Evolutionary conservation across 1,140 invertebrate genomes (phyloP).

Genomic region (Metaphire vulgaris): DNA sequence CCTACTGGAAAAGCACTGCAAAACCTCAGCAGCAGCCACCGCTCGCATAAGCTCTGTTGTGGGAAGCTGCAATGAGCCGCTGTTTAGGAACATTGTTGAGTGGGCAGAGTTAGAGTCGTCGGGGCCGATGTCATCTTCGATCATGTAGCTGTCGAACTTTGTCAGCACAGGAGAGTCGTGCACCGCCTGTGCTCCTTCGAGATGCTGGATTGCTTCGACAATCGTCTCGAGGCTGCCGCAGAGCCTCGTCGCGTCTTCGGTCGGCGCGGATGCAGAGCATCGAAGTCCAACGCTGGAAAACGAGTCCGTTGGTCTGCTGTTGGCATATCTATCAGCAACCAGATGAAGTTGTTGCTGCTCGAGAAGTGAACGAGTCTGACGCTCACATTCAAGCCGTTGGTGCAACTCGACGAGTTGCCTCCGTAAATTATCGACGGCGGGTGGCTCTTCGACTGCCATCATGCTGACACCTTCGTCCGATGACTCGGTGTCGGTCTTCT

Average conservation of each 20-base stretch:
- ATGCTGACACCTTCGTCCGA: constrained; percentile 52
- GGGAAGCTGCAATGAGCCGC: neutral
- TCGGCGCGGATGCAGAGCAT: neutral
- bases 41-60: neutral
- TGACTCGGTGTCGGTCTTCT: constrained; percentile 64
- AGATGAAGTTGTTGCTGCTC: constrained; percentile 58
- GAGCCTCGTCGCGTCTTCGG: neutral
- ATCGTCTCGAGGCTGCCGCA: constrained; percentile 93
- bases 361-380: constrained; percentile 65
- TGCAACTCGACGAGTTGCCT: constrained; percentile 69
- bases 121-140: neutral
- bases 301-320: neutral
- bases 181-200: constrained; percentile 64
- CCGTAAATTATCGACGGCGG: constrained; percentile 47
- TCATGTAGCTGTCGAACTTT: neutral
- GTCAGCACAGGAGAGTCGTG: neutral
- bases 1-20: neutral
- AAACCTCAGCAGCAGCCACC: neutral
- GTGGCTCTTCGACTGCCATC: constrained; percentile 36
- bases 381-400: constrained; percentile 74
- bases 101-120: neutral
- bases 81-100: neutral
- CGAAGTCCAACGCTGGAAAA: neutral
- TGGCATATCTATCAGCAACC: neutral
- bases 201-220: constrained; percentile 89